These are phyloP conservation scores for Galerucella pusilla DNA, from an alignment of 2,888 invertebrate genomes.

Conservation along the genomic window DNA sequence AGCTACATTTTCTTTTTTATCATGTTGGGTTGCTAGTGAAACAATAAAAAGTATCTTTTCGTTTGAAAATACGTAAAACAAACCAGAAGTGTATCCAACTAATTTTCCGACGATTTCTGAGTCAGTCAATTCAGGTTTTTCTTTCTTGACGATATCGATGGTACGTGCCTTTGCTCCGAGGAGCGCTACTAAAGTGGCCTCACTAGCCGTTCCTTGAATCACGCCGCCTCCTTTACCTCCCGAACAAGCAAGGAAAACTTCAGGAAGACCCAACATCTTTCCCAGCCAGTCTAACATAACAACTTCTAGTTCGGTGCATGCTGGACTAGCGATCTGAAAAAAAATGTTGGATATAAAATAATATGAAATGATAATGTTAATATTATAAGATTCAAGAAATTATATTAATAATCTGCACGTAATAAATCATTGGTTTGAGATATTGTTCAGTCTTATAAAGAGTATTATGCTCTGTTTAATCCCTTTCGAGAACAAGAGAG, in stretches of 20 bases:
- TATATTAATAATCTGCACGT: too few relatives aligned
- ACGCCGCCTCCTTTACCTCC: slow-evolving; percentile 88
- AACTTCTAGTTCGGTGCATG: slow-evolving; percentile 95
- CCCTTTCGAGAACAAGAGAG: slow-evolving; percentile 32
- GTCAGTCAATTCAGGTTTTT: slow-evolving; percentile 81
- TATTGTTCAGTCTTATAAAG: neutral
- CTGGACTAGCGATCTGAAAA: slow-evolving; percentile 88
- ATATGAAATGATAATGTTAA: too few relatives aligned
- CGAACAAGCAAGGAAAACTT: slow-evolving; percentile 83
- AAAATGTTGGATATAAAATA: neutral
- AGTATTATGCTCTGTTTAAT: slow-evolving; percentile 37
- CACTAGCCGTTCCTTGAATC: slow-evolving; percentile 94
- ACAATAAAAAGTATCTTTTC: neutral
- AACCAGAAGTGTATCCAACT: slow-evolving; percentile 88
- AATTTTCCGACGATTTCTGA: slow-evolving; percentile 80
- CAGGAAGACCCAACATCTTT: slow-evolving; percentile 89
- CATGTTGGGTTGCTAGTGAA: too few relatives aligned
- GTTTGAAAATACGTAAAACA: slow-evolving; percentile 58
- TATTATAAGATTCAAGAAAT: too few relatives aligned
- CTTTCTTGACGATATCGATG: slow-evolving; percentile 74
- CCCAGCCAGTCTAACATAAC: slow-evolving; percentile 97
- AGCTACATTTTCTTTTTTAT: too few relatives aligned
- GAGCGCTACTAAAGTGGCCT: slow-evolving; percentile 91
- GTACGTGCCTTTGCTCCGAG: slow-evolving; percentile 88
- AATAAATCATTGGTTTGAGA: neutral